These are phyloP conservation scores for Eurois occulta DNA, from an alignment of 2,888 invertebrate genomes.

Conservation along the genomic window DNA sequence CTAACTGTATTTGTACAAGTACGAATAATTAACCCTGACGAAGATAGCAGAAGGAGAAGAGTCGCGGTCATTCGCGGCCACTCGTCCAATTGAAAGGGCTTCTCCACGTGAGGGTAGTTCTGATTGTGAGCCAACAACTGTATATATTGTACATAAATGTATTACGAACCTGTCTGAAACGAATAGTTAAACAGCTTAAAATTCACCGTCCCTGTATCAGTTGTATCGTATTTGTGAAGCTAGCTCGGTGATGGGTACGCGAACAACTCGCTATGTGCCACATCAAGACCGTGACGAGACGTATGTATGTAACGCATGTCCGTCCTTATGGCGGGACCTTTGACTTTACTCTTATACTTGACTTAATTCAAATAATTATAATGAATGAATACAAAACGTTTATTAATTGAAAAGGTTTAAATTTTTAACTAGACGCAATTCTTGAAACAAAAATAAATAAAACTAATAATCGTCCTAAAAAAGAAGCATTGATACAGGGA, in stretches of 20 bases:
- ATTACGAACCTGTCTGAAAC: conserved; percentile 39
- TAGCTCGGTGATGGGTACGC: neutral
- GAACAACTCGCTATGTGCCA: neutral
- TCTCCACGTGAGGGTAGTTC: conserved; percentile 15
- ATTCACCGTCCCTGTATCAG: conserved; percentile 47
- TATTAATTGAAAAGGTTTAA: neutral
- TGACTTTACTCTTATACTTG: conserved; percentile 10
- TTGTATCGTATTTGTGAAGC: neutral
- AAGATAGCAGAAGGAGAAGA: neutral
- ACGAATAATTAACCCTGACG: conserved; percentile 3
- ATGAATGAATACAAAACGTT: neutral
- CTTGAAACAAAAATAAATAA: neutral
- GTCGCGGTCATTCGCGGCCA: neutral
- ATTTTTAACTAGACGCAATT: neutral
- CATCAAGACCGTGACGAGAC: neutral
- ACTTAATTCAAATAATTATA: neutral
- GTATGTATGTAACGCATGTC: neutral
- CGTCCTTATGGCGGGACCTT: neutral
- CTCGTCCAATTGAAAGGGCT: neutral
- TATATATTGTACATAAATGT: conserved; percentile 55
- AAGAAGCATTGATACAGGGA: conserved; percentile 59
- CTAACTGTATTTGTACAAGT: conserved; percentile 24
- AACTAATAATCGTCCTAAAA: neutral
- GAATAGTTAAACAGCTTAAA: conserved; percentile 18
- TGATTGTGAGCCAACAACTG: conserved; percentile 24